Base-by-base conservation (phyloP, 2,797 vertebrate species). In the Sorex maritimensis region DNA sequence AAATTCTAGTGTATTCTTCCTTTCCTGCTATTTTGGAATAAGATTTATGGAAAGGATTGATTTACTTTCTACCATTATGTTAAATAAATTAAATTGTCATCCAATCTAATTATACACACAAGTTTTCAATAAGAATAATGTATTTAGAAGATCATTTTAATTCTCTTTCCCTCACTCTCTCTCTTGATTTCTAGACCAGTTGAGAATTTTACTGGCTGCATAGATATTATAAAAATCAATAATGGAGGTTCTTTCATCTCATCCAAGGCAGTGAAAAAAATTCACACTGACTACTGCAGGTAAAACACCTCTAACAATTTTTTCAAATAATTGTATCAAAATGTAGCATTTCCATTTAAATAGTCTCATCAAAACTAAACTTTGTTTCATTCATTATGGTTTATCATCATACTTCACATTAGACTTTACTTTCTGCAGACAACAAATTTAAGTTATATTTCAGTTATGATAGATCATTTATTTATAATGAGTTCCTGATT, bases 121-220 rank as follows among this genome's bases (percentile, higher is more conserved):
- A 78, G 28, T 89, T 78, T 85, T 24, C 13, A 72, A 4, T 9
- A 88, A 88, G 46, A 88, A 65, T n/a, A 83, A 73, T 77, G 46
- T 26, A 61, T 23, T 69, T 7, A 55, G 91, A 49, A 58, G 93
- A 92, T 55, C 28, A 68, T 68, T 23, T 81, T 30, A 67, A 63
- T 84, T 69, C 0, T n/a, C 7, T 58, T 55, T 3, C 38, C 44
- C 0, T 91, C 23, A 91, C 7, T 73, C 67, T 61, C 38, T 8
- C 23, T 96, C 79, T 92, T 73, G 99, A 96, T 97, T 96, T 97
- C 98, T 28, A 95, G 97, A 94, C 98, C 98, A 92, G 96, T 98
- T 75, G 93, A 98, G 97, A 99, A 99, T 98, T 99, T 98, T 83
- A 99, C 98, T 67, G 98, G 99, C 96, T 99, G 99, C 97, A 98